Evolutionary conservation across 2,888 invertebrate species (phyloP).

Genomic region (Drosophila histrio): DNA sequence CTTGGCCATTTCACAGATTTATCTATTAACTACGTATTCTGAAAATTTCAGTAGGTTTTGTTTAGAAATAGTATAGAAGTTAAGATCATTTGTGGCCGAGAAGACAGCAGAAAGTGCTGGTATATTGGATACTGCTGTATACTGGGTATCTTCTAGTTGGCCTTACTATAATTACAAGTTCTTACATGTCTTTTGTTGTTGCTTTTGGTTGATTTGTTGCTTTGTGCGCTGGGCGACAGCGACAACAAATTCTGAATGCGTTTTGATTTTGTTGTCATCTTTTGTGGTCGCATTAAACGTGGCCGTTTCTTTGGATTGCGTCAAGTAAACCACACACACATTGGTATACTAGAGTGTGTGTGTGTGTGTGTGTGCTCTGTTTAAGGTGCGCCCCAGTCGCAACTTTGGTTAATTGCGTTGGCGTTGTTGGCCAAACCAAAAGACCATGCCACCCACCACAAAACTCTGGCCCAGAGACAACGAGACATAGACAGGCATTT

Average conservation of each 20-base stretch:
- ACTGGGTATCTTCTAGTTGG: slow-evolving; percentile 3
- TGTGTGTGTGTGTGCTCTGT: slow-evolving; percentile 36
- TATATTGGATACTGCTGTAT: neutral
- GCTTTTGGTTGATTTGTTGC: slow-evolving; percentile 25
- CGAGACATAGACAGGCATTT: slow-evolving; percentile 43
- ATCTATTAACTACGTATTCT: neutral
- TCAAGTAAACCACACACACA: slow-evolving; percentile 58
- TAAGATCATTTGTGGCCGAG: neutral
- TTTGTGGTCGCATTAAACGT: slow-evolving; percentile 46
- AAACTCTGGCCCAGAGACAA: neutral
- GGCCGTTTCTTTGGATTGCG: slow-evolving; percentile 60
- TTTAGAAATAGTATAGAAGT: neutral
- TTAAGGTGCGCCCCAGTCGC: slow-evolving; percentile 66
- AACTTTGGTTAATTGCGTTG: slow-evolving; percentile 77
- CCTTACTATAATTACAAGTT: neutral
- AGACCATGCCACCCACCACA: slow-evolving; percentile 20
- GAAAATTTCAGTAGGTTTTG: neutral
- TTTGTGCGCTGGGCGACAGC: slow-evolving; percentile 3
- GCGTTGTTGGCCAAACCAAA: slow-evolving; percentile 55
- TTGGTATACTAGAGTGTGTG: slow-evolving; percentile 11
- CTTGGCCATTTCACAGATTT: neutral
- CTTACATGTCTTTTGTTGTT: slow-evolving; percentile 5
- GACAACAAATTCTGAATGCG: slow-evolving; percentile 47
- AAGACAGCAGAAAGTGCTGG: neutral
- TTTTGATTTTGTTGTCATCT: slow-evolving; percentile 65